phyloP scores from a whole-genome alignment of 2,797 vertebrate genomes.

The Halcyon leucocephala region DNA sequence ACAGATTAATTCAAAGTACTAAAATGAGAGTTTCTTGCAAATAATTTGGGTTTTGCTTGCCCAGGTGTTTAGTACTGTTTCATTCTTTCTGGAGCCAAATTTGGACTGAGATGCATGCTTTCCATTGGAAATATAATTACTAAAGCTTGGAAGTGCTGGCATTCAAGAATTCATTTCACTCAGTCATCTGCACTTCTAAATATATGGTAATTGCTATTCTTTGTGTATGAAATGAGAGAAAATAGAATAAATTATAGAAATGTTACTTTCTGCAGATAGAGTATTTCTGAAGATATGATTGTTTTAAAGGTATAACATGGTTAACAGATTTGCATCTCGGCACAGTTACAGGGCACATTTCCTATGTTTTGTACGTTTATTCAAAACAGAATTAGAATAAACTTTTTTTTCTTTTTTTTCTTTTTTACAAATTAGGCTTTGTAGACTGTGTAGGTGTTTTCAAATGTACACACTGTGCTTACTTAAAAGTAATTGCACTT shows the following conservation, averaged over 20 bases:
- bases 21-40: neutral
- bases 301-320: neutral
- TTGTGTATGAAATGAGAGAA: neutral
- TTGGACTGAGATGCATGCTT: neutral
- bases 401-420: neutral
- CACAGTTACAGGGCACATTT: neutral
- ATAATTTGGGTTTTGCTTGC: neutral
- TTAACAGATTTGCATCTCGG: neutral
- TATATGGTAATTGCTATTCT: neutral
- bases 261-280: neutral
- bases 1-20: neutral
- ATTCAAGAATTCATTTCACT: neutral
- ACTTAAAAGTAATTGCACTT: conserved; percentile 17
- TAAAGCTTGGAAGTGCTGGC: neutral
- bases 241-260: neutral
- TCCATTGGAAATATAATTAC: neutral
- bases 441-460: conserved; percentile 1
- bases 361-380: neutral
- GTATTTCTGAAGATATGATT: neutral
- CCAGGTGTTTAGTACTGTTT: neutral
- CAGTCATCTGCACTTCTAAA: conserved; percentile 11
- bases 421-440: neutral
- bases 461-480: neutral
- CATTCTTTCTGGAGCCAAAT: neutral
- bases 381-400: neutral